Percentiles rank a stretch among this genome's conserved stretches.
Evolutionary conservation across 92 coral and sea anemone genomes (phyloP).

Genomic region (Zoanthus gigantus): DNA sequence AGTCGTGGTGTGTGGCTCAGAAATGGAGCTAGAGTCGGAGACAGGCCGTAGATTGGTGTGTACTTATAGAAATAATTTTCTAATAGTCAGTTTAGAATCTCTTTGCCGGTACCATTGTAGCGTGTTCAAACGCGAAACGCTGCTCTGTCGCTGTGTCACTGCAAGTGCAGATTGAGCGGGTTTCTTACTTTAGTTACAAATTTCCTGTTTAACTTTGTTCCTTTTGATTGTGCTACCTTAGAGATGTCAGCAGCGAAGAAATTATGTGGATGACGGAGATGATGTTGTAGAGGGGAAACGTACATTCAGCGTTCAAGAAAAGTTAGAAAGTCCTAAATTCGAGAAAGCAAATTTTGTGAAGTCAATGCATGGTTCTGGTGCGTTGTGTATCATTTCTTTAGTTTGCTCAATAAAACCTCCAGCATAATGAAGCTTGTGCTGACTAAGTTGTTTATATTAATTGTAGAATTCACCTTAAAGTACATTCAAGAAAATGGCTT

Average conservation of each 20-base stretch:
- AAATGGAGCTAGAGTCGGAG: conserved; percentile 79
- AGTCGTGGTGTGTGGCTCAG: conserved; percentile 64
- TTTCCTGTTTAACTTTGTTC: conserved; percentile 52
- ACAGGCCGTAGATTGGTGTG: conserved; percentile 91
- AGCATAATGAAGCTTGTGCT: conserved; percentile 48
- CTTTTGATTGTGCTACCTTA: conserved; percentile 60
- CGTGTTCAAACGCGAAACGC: conserved; percentile 35
- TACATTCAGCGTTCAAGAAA: conserved; percentile 94
- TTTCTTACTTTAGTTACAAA: conserved; percentile 31
- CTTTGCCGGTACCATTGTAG: conserved; percentile 26
- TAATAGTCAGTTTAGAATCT: conserved; percentile 6
- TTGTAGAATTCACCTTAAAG: conserved; percentile 86
- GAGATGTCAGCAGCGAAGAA: conserved; percentile 94
- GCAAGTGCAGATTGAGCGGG: conserved; percentile 15
- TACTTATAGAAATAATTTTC: conserved; percentile 62
- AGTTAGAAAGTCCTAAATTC: conserved; percentile 86
- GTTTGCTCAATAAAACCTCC: conserved; percentile 63
- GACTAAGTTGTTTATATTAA: conserved; percentile 57
- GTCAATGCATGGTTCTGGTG: conserved; percentile 88
- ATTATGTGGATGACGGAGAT: conserved; percentile 90
- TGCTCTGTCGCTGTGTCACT: not conserved
- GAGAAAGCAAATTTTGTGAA: conserved; percentile 79
- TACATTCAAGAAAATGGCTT: conserved; percentile 91
- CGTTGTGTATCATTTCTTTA: conserved; percentile 64
- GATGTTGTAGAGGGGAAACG: conserved; percentile 98